phyloP scores from a whole-genome alignment of 37 sponge, comb jelly and placozoan species.

The Aphrocallistes beatrix region DNA sequence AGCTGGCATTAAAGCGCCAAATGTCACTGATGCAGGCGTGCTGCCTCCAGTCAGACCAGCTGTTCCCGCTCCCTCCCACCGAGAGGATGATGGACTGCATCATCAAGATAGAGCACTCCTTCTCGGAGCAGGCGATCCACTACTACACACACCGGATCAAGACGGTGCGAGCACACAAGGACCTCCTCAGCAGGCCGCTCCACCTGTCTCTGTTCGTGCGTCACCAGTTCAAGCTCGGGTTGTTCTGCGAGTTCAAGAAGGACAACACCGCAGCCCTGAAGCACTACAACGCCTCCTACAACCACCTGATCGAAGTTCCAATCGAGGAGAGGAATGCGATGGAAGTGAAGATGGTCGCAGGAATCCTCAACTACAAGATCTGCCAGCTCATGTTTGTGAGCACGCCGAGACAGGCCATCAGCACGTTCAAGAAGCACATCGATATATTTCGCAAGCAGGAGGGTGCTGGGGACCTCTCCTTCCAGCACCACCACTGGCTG shows the following conservation, averaged over 20 bases:
- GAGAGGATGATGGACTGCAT: constrained; percentile 10
- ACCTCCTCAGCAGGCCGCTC: constrained; percentile 25
- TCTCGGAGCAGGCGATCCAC: constrained; percentile 41
- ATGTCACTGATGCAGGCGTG: neutral
- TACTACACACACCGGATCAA: constrained; percentile 66
- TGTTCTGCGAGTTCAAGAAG: constrained; percentile 75
- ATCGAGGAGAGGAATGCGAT: constrained; percentile 29
- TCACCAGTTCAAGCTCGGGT: constrained; percentile 75
- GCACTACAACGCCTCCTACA: constrained; percentile 56
- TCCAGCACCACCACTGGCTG: constrained; percentile 74
- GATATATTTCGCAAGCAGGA: constrained; percentile 46
- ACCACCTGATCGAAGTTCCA: constrained; percentile 40
- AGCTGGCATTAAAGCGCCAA: neutral
- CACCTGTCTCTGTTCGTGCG: constrained; percentile 51
- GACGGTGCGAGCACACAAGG: constrained; percentile 49
- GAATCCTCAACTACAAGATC: constrained; percentile 89
- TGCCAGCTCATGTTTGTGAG: constrained; percentile 63
- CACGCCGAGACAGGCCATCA: constrained; percentile 48
- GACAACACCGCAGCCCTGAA: constrained; percentile 44
- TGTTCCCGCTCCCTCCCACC: neutral
- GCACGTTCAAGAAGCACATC: constrained; percentile 62
- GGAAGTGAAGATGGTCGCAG: constrained; percentile 75
- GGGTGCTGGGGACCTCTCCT: constrained; percentile 49
- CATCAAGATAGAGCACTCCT: constrained; percentile 56
- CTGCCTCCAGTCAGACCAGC: neutral